These are phyloP conservation scores for Trichonephila clavata DNA, from an alignment of 1,140 invertebrate species.

Conservation along the genomic window DNA sequence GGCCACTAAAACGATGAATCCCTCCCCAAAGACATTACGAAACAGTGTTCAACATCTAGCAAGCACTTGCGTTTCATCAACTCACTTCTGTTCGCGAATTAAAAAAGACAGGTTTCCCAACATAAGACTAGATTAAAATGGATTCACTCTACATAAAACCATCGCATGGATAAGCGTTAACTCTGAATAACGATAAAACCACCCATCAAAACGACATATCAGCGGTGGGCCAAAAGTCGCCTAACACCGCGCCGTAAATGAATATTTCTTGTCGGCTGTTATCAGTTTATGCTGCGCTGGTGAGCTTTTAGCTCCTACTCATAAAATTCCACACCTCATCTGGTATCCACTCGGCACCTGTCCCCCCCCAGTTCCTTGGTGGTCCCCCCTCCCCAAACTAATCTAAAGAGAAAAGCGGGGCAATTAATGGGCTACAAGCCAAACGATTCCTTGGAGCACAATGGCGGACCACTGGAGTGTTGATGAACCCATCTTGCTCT, in stretches of 20 bases:
- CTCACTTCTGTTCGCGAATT: not conserved
- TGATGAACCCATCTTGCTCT: slow-evolving; percentile 75
- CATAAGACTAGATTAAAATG: slow-evolving; percentile 10
- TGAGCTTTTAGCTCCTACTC: slow-evolving; percentile 40
- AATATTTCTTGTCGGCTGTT: slow-evolving; percentile 37
- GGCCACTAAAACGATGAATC: not conserved
- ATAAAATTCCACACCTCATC: slow-evolving; percentile 67
- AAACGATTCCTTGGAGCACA: slow-evolving; percentile 53
- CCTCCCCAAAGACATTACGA: not conserved
- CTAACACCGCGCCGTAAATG: slow-evolving; percentile 21
- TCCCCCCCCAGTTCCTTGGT: not conserved
- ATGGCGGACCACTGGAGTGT: slow-evolving; percentile 69
- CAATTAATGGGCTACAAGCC: slow-evolving; percentile 73
- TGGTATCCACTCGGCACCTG: slow-evolving; percentile 21
- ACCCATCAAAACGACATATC: slow-evolving; percentile 24
- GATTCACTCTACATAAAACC: slow-evolving; percentile 3
- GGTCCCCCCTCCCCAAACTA: not conserved
- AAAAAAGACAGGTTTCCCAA: not conserved
- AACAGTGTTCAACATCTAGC: not conserved
- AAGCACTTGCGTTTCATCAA: not conserved
- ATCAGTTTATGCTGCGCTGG: slow-evolving; percentile 28
- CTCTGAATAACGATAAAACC: not conserved
- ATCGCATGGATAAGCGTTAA: not conserved
- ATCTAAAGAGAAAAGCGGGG: slow-evolving; percentile 23
- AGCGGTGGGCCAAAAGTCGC: slow-evolving; percentile 22